phyloP scores from a whole-genome alignment of 2,113 vertebrate species.

The Salvelinus sp. region DNA sequence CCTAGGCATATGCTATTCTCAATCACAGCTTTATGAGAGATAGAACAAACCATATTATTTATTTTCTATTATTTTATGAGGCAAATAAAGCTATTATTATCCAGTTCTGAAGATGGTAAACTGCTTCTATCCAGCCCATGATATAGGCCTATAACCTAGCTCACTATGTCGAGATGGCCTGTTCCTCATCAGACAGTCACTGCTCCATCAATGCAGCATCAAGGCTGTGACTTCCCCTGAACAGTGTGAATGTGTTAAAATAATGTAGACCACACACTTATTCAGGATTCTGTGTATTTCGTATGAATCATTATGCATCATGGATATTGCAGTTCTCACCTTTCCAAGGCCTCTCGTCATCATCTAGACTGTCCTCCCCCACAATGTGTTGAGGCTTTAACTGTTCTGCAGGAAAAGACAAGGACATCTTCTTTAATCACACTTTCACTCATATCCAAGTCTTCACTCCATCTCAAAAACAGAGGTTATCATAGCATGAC shows the following conservation, averaged over 20 bases:
- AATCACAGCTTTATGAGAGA: too few species aligned
- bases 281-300: background rate
- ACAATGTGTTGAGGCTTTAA: constrained; percentile 89
- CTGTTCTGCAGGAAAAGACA: constrained; percentile 79
- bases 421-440: background rate
- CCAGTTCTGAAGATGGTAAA: too few species aligned
- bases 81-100: too few species aligned
- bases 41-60: too few species aligned
- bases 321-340: constrained; percentile 71
- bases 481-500: background rate
- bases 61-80: too few species aligned
- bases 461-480: constrained; percentile 26
- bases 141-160: too few species aligned
- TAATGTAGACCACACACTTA: background rate
- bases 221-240: background rate
- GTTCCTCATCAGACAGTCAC: too few species aligned
- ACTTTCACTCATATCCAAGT: too few species aligned
- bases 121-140: too few species aligned
- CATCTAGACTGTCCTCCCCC: constrained; percentile 85
- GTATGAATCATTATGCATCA: background rate
- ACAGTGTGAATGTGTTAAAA: background rate
- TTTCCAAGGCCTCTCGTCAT: constrained; percentile 88
- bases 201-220: background rate
- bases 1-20: too few species aligned
- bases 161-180: too few species aligned